Percentiles rank a stretch among this genome's conserved stretches.
These are phyloP conservation scores for Nycticryphes semicollaris DNA, from an alignment of 2,113 vertebrate species.

Conservation along the genomic window DNA sequence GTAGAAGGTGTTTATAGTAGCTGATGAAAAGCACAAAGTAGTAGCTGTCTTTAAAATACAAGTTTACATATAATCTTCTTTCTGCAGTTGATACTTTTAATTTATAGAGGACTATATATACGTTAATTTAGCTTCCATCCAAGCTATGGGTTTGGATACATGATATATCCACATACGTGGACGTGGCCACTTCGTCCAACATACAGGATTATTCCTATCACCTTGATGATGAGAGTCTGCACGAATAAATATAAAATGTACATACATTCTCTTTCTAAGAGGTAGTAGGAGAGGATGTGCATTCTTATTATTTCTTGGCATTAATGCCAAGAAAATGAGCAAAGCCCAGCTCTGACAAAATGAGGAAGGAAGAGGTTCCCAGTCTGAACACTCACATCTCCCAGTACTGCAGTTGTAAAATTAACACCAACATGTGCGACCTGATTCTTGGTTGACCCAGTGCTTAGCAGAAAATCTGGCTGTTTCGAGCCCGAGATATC, in stretches of 20 bases:
- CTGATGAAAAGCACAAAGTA: background rate
- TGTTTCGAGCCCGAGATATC: background rate
- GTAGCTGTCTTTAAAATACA: background rate
- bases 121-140: background rate
- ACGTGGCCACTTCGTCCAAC: background rate
- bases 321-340: background rate
- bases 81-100: background rate
- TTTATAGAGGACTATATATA: background rate
- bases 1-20: background rate
- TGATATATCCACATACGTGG: background rate
- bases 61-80: background rate
- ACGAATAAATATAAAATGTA: background rate
- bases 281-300: background rate
- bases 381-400: background rate
- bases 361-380: background rate
- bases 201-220: background rate
- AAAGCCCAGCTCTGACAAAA: background rate
- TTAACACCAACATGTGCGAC: accelerated
- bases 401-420: background rate
- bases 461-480: background rate
- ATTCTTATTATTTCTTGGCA: background rate
- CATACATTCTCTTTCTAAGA: background rate
- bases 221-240: background rate
- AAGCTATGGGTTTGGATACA: background rate
- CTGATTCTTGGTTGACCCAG: background rate